Evolutionary conservation across 2,888 invertebrate genomes (phyloP), one percentile per base, ranked within the genome.

Genomic region (Gortyna flavago): DNA sequence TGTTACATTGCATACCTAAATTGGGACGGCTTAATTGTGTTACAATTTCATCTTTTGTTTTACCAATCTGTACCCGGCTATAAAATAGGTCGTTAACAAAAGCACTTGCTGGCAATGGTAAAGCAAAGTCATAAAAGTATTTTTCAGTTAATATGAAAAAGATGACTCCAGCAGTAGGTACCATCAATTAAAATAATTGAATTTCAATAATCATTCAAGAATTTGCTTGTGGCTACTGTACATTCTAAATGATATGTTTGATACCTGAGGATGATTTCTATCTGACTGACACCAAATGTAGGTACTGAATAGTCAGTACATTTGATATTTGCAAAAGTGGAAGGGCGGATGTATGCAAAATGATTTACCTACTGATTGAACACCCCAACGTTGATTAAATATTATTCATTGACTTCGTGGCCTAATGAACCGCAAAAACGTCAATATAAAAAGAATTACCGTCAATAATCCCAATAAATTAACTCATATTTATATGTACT

Each of bases 381-480:
- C 32, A 6, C 35, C 8, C 18, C 18, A 54, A 29, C 32, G 32
- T 51, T 41, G 6, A 35, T 44, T 35, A 41, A 77, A 18, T 32
- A 32, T 62, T n/a, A 48, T 54, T 64, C 11, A 48, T 21, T 48
- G 32, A 44, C 62, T 29, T 38, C 29, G 38, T 3, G 25, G n/a
- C 21, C 7, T n/a, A 59, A 66, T 59, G 41, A 61, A 35, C 72
- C 59, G 25, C 35, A 54, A 67, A 64, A 5, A 61, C 67, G 11
- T 57, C n/a, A 51, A 41, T 54, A 38, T 9, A 44, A 57, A 75
- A 79, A 64, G 29, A 54, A 61, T n/a, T 44, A 16, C 29, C 44
- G 13, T 35, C 25, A 21, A 75, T 75, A 54, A 72, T 54, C 9
- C 7, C 65, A 70, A 75, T 77, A 72, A 84, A 84, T 77, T 70